Percentiles rank a stretch among this genome's conserved stretches.
phyloP scores from a whole-genome alignment of 2,888 invertebrate species.

The Hololepta plana region DNA sequence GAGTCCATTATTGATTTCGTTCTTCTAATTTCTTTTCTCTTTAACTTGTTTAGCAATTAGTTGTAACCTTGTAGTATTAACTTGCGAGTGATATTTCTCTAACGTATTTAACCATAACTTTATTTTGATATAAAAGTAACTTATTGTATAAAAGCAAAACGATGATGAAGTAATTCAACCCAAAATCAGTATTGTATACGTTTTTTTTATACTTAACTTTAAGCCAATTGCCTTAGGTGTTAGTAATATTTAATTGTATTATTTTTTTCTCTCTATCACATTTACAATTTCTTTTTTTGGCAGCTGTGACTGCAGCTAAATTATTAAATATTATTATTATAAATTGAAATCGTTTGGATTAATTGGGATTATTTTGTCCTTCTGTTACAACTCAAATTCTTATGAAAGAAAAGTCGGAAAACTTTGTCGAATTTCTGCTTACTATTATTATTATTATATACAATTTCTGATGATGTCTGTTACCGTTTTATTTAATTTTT shows the following conservation, averaged over 20 bases:
- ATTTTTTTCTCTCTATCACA: conserved; percentile 6
- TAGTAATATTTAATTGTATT: conserved; percentile 7
- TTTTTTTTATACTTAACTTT: conserved; percentile 16
- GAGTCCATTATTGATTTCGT: too few species aligned
- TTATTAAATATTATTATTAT: too few species aligned
- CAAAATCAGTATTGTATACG: conserved; percentile 29
- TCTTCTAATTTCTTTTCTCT: conserved; percentile 10
- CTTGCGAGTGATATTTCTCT: conserved; percentile 26
- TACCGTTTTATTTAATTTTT: too few species aligned
- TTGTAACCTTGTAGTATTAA: conserved; percentile 24
- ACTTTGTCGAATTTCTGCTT: too few species aligned
- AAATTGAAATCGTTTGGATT: too few species aligned
- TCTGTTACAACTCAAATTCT: conserved; percentile 4
- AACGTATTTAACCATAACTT: conserved; percentile 16
- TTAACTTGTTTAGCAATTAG: conserved; percentile 14
- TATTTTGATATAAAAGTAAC: conserved; percentile 3
- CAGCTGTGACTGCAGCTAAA: conserved; percentile 16
- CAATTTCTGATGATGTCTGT: too few species aligned
- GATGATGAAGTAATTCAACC: too few species aligned
- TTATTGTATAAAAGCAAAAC: too few species aligned
- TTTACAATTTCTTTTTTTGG: conserved; percentile 10
- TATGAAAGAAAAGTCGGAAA: too few species aligned
- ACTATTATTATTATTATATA: too few species aligned
- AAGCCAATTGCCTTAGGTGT: conserved; percentile 13
- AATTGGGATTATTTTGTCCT: conserved; percentile 11